Percentiles rank a stretch among this genome's conserved stretches.
Evolutionary conservation across 2,888 invertebrate species (phyloP).

Genomic region (Amphipyra tragopoginis): DNA sequence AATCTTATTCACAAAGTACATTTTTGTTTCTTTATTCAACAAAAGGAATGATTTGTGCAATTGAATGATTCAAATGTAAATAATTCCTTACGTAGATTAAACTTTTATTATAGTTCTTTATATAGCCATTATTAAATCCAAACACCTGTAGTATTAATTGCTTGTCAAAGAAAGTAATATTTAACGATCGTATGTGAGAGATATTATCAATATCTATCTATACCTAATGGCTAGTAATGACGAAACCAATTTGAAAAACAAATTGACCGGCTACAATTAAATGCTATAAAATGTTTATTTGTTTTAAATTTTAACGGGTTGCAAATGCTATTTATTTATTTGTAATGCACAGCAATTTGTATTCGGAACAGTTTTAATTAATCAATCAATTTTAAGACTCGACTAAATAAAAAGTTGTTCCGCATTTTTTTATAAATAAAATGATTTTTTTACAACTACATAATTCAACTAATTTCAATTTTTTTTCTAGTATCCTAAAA

Average conservation of each 20-base stretch:
- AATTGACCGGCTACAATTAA: constrained; percentile 29
- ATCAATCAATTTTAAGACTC: constrained; percentile 25
- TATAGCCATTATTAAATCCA: constrained; percentile 5
- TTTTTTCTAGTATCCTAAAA: neutral
- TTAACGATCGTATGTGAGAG: constrained; percentile 11
- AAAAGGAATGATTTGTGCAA: constrained; percentile 21
- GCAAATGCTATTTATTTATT: constrained; percentile 22
- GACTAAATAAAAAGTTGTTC: constrained; percentile 5
- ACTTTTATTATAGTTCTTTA: neutral
- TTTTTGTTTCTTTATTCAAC: constrained; percentile 31
- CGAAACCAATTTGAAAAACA: constrained; percentile 27
- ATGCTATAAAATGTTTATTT: constrained; percentile 37
- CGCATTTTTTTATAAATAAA: constrained; percentile 11
- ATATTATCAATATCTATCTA: constrained; percentile 23
- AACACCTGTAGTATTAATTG: constrained; percentile 27
- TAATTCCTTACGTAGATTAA: constrained; percentile 2
- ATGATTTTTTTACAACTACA: neutral
- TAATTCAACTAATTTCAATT: neutral
- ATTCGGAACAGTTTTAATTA: constrained; percentile 24
- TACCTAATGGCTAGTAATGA: constrained; percentile 20
- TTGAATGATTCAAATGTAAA: constrained; percentile 1
- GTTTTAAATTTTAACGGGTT: constrained; percentile 24
- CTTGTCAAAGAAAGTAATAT: constrained; percentile 33
- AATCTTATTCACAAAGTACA: constrained; percentile 16
- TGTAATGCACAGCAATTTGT: constrained; percentile 17